Percentiles rank a stretch among this genome's conserved stretches.
These are phyloP conservation scores for Maylandia zebra DNA, from an alignment of 2,113 vertebrate species.

Conservation along the genomic window DNA sequence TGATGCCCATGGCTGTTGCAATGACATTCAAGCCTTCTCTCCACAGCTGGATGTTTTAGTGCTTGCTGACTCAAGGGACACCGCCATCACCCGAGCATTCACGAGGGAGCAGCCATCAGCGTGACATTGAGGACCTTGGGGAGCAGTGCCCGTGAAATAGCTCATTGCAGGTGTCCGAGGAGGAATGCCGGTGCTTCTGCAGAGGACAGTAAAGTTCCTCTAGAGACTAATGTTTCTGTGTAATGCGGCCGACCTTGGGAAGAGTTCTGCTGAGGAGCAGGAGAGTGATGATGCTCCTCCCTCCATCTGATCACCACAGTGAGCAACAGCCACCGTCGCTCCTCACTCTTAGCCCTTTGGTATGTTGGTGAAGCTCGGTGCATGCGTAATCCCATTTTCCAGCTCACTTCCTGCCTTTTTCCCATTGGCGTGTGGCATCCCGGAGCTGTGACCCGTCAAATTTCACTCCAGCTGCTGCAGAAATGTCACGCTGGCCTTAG, in stretches of 20 bases:
- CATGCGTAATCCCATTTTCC: constrained; percentile 39
- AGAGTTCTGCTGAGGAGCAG: not conserved
- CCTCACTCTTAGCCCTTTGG: not conserved
- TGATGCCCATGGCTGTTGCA: not conserved
- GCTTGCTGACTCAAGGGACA: constrained; percentile 32
- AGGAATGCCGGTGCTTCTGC: not conserved
- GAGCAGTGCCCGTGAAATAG: constrained; percentile 12
- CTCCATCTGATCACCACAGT: not conserved
- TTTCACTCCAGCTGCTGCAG: not conserved
- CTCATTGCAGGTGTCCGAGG: not conserved
- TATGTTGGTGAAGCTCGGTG: not conserved
- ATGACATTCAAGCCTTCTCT: constrained; percentile 31
- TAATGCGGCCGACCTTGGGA: not conserved
- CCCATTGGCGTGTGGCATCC: not conserved
- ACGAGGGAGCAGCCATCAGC: not conserved
- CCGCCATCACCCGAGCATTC: not conserved
- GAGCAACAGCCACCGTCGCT: not conserved
- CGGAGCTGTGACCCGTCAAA: not conserved
- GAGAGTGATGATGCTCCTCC: not conserved
- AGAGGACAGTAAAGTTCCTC: constrained; percentile 7
- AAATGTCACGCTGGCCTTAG: not conserved
- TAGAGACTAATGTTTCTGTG: not conserved
- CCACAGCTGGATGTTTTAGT: constrained; percentile 32
- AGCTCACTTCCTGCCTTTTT: constrained; percentile 27
- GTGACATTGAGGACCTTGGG: constrained; percentile 3